These are phyloP conservation scores for Lanius collurio DNA, from an alignment of 2,113 vertebrate genomes.

Conservation along the genomic window DNA sequence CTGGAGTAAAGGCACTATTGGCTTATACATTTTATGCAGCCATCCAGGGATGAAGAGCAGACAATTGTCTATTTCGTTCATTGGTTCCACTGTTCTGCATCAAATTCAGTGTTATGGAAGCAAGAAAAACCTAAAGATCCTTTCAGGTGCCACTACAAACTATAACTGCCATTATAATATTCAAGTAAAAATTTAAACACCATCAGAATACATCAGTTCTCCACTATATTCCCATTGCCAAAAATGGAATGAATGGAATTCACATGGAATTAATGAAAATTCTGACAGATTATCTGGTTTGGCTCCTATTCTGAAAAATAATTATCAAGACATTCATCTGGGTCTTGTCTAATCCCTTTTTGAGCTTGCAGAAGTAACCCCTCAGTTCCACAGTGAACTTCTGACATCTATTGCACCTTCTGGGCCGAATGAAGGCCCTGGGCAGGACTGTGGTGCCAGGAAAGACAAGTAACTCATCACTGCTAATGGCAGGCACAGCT, in stretches of 20 bases:
- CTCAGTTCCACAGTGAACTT: not conserved
- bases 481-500: not conserved
- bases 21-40: not conserved
- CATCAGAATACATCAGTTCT: not conserved
- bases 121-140: not conserved
- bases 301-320: not conserved
- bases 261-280: not conserved
- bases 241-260: not conserved
- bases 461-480: rapidly evolving
- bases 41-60: not conserved
- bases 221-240: not conserved
- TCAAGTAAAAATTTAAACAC: not conserved
- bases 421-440: not conserved
- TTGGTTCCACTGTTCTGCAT: not conserved
- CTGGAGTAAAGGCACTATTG: not conserved
- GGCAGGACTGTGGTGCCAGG: not conserved
- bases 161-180: not conserved
- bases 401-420: not conserved
- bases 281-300: not conserved
- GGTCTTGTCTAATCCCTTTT: not conserved
- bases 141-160: not conserved
- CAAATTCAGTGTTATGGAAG: not conserved
- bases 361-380: not conserved
- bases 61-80: not conserved
- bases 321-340: not conserved